Evolutionary conservation across 2,113 vertebrate species (phyloP).

Genomic region (Menidia beryllina): DNA sequence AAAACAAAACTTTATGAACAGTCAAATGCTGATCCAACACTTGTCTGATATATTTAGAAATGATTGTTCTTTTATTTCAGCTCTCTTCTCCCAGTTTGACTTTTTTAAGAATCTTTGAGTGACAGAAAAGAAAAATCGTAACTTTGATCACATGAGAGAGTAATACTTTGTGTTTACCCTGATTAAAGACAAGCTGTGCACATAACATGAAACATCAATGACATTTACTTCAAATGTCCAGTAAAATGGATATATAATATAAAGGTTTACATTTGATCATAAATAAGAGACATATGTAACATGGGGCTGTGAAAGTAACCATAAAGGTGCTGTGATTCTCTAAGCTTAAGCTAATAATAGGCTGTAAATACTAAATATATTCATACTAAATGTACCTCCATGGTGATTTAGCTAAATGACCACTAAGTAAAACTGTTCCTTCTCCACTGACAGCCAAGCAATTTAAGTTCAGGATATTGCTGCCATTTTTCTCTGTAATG

Average conservation of each 20-base stretch:
- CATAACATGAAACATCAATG: not conserved
- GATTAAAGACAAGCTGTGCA: not conserved
- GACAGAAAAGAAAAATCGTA: no score
- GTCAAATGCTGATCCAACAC: no score
- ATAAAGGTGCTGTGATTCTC: not conserved
- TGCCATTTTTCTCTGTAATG: constrained; percentile 9
- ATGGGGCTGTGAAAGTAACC: not conserved
- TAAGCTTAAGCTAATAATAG: not conserved
- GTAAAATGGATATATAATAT: not conserved
- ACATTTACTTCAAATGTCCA: not conserved
- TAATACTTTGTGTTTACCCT: no score
- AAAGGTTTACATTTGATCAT: not conserved
- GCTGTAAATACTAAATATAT: constrained; percentile 14
- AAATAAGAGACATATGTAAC: not conserved
- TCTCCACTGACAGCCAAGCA: not conserved
- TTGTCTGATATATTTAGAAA: no score
- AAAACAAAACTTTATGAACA: no score
- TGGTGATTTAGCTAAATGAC: not conserved
- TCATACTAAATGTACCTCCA: constrained; percentile 30
- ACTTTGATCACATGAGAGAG: no score
- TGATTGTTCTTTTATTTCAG: no score
- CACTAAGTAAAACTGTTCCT: not conserved
- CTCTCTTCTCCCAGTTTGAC: no score
- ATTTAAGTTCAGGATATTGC: constrained; percentile 12
- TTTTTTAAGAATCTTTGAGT: no score